A percentile compares a stretch with the other conserved stretches of the same genome.
Conservation (phyloP, 2,113 vertebrate species). For the Lota lota region DNA sequence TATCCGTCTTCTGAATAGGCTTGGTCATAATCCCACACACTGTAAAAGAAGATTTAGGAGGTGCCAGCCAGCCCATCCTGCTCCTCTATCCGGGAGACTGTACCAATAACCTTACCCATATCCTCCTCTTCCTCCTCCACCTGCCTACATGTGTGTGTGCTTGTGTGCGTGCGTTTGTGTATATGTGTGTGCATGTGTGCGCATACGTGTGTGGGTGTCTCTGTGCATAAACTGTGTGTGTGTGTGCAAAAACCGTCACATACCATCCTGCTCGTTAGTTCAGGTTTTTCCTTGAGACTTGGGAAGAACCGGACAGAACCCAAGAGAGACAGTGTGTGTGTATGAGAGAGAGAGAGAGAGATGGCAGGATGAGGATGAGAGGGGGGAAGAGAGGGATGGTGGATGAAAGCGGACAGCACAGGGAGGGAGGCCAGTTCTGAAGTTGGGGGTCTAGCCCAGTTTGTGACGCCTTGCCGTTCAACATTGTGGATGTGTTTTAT, state of each 20-base stretch:
- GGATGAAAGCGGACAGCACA: slow-evolving; percentile 29
- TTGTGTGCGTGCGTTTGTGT: neutral
- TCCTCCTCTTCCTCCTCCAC: too few species aligned
- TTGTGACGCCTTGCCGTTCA: slow-evolving; percentile 39
- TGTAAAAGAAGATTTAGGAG: too few species aligned
- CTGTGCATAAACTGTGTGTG: neutral
- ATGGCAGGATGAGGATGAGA: slow-evolving; percentile 5
- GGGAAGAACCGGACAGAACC: slow-evolving; percentile 13
- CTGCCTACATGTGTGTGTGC: slow-evolving; percentile 7
- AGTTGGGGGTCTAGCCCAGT: neutral
- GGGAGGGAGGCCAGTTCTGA: slow-evolving; percentile 19
- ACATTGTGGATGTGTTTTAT: slow-evolving; percentile 2
- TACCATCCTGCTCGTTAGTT: slow-evolving; percentile 41
- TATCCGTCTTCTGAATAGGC: too few species aligned
- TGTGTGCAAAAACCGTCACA: slow-evolving; percentile 29
- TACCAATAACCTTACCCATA: too few species aligned
- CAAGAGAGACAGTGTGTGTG: neutral
- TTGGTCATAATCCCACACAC: too few species aligned
- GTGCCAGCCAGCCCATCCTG: too few species aligned
- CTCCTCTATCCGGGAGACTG: too few species aligned
- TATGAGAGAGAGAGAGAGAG: neutral
- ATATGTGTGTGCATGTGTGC: slow-evolving; percentile 10
- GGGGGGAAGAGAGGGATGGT: slow-evolving; percentile 5
- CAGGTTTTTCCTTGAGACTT: slow-evolving; percentile 17
- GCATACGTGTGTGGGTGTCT: neutral